Conservation (phyloP, 2,797 vertebrate genomes). For the Enteromius fasciolatus region DNA sequence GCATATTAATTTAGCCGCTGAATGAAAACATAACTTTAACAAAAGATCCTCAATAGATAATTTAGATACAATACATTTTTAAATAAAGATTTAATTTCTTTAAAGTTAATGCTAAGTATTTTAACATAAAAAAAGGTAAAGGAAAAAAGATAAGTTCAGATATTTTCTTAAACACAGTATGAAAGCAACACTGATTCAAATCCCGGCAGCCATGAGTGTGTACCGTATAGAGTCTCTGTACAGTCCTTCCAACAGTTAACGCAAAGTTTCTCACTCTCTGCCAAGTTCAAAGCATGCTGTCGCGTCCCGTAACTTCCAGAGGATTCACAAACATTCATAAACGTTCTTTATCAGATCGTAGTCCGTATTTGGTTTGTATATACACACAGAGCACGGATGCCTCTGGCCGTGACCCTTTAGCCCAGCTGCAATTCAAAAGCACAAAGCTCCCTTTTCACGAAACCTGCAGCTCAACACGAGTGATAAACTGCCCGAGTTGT, state of each 20-base stretch:
- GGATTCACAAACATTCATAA: constrained; percentile 48
- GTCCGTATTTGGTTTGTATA: constrained; percentile 51
- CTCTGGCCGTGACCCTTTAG: constrained; percentile 83
- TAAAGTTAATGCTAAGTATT: not conserved
- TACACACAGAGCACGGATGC: constrained; percentile 62
- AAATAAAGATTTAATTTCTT: not conserved
- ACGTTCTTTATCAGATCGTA: constrained; percentile 48
- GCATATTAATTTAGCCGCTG: not conserved
- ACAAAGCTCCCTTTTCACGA: constrained; percentile 83
- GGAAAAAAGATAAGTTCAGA: not conserved
- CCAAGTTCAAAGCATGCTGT: constrained; percentile 51
- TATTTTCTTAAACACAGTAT: constrained; percentile 1
- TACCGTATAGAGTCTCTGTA: not conserved
- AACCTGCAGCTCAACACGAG: constrained; percentile 66
- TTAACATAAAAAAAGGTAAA: not conserved
- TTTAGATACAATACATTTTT: not conserved
- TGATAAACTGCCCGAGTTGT: constrained; percentile 38
- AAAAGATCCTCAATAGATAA: not conserved
- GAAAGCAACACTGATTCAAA: constrained; percentile 17
- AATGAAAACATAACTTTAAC: not conserved
- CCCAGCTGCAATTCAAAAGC: constrained; percentile 79
- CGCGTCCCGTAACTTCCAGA: constrained; percentile 40
- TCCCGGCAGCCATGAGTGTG: not conserved
- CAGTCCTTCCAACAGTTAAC: constrained; percentile 28
- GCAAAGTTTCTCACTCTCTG: constrained; percentile 52